Evolutionary conservation across 2,113 vertebrate species (phyloP).

Genomic region (Laticauda laticaudata): DNA sequence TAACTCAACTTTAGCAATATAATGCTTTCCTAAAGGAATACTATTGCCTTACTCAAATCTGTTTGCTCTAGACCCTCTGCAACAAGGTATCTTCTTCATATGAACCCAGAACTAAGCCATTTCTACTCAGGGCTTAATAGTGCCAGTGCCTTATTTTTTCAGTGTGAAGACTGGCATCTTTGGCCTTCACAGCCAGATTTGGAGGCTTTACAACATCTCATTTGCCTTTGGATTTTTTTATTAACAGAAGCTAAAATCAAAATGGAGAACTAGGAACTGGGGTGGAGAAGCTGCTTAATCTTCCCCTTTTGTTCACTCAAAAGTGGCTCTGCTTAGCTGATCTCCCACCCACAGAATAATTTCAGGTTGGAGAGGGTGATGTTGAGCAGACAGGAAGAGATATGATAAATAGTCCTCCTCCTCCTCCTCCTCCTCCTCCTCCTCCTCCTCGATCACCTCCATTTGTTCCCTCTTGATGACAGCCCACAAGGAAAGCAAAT

Average conservation of each 20-base stretch:
- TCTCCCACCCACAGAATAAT: background rate
- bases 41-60: background rate
- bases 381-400: background rate
- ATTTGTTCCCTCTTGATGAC: background rate
- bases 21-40: background rate
- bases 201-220: background rate
- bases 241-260: background rate
- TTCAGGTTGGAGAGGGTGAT: background rate
- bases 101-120: background rate
- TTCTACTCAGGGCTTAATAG: background rate
- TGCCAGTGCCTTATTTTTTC: background rate
- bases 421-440: background rate
- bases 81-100: background rate
- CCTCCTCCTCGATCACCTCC: background rate
- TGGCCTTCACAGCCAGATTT: background rate
- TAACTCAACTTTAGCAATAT: background rate
- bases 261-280: background rate
- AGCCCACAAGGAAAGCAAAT: background rate
- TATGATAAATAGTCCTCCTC: background rate
- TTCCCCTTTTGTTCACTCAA: background rate
- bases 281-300: background rate
- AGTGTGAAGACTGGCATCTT: background rate
- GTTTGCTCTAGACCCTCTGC: background rate
- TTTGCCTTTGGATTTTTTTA: background rate
- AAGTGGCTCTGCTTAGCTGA: background rate